Percentiles rank a stretch among this genome's conserved stretches.
Conservation (phyloP, 2,888 invertebrate species). For the Melieria picta region DNA sequence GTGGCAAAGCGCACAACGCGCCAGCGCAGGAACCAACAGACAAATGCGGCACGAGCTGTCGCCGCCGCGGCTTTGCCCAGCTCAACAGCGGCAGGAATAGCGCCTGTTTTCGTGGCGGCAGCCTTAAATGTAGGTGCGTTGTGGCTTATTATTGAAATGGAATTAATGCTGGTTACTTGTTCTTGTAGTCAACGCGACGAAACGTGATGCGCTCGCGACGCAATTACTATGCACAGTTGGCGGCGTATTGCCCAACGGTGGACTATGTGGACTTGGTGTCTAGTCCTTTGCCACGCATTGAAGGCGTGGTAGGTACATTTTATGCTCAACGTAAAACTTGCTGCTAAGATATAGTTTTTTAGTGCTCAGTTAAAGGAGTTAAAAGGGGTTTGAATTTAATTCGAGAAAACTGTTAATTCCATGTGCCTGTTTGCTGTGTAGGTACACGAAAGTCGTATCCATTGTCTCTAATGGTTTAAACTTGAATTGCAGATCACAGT, state of each 20-base stretch:
- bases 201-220: constrained; percentile 42
- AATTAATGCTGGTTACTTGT: no score
- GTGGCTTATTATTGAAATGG: no score
- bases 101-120: no score
- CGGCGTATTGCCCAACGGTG: constrained; percentile 48
- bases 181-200: constrained; percentile 1
- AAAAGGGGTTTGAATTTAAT: background rate
- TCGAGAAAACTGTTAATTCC: background rate
- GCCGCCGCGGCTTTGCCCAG: no score
- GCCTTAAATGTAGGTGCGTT: no score
- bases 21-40: no score
- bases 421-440: background rate
- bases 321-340: background rate
- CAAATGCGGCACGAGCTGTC: no score
- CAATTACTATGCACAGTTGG: constrained; percentile 45
- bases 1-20: no score
- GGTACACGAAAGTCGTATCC: background rate
- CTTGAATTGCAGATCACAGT: constrained; percentile 47
- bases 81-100: no score
- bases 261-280: constrained; percentile 54
- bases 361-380: background rate
- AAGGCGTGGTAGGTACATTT: constrained; percentile 51
- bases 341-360: no score
- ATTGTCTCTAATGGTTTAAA: background rate
- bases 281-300: constrained; percentile 50